Evolutionary conservation across 2,113 vertebrate genomes (phyloP).

Genomic region (Suricata suricatta): DNA sequence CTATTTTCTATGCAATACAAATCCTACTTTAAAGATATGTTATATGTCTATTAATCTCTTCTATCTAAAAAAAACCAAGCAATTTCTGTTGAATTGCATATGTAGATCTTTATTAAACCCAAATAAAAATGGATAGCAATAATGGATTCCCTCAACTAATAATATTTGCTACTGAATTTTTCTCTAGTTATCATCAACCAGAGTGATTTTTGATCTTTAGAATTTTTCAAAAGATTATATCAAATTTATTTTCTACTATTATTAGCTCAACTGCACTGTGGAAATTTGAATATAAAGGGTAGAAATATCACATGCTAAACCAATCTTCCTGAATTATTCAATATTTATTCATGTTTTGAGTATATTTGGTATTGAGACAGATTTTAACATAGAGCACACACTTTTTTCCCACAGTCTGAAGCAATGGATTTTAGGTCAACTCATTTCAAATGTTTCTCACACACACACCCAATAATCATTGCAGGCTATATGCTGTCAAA

Average conservation of each 20-base stretch:
- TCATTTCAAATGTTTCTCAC: background rate
- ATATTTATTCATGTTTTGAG: slow-evolving; percentile 46
- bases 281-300: slow-evolving; percentile 53
- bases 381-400: slow-evolving; percentile 47
- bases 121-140: background rate
- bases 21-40: slow-evolving; percentile 33
- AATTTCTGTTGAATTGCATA: slow-evolving; percentile 25
- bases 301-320: slow-evolving; percentile 2
- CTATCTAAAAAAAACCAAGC: slow-evolving; percentile 32
- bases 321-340: slow-evolving; percentile 48
- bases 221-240: slow-evolving; percentile 21
- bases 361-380: slow-evolving; percentile 22
- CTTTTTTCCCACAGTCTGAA: background rate
- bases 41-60: background rate
- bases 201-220: slow-evolving; percentile 48
- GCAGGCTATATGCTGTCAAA: slow-evolving; percentile 30
- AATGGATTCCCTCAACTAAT: background rate
- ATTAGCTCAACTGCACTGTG: background rate
- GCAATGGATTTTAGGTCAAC: slow-evolving; percentile 15
- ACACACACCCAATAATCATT: background rate
- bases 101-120: background rate
- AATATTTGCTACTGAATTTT: slow-evolving; percentile 7
- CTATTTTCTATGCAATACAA: slow-evolving; percentile 28
- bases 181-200: background rate
- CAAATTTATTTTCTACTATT: slow-evolving; percentile 37